phyloP scores from a whole-genome alignment of 2,888 invertebrate species.

The Dynastes grantii region DNA sequence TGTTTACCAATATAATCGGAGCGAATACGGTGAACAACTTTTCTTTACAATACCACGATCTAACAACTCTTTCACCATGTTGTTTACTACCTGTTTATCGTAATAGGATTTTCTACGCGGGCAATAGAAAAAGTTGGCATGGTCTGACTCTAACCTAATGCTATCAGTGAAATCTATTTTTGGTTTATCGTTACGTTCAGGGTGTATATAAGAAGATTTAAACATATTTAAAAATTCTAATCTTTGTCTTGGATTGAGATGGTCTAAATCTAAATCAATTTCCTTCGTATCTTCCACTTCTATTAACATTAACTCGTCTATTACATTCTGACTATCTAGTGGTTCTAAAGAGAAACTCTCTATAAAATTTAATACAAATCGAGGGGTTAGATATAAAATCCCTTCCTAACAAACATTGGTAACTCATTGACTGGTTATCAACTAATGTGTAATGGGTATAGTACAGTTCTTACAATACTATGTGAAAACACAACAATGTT shows the following conservation, averaged over 20 bases:
- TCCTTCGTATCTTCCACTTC: neutral
- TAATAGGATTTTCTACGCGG: neutral
- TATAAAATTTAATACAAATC: neutral
- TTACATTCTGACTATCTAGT: neutral
- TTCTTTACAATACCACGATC: neutral
- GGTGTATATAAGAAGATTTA: neutral
- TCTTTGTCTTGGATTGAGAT: neutral
- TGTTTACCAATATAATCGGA: neutral
- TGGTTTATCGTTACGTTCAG: slow-evolving; percentile 4
- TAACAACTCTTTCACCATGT: neutral
- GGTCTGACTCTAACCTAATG: neutral
- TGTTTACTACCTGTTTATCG: neutral
- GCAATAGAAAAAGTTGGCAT: neutral
- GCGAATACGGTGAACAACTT: neutral
- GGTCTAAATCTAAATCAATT: neutral
- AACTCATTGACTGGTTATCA: neutral
- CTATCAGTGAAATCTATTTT: slow-evolving; percentile 2
- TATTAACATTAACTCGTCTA: slow-evolving; percentile 8
- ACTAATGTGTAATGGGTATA: slow-evolving; percentile 2
- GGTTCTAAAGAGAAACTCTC: neutral
- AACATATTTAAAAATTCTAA: neutral
- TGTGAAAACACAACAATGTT: too few relatives aligned
- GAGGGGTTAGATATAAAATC: neutral
- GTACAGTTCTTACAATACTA: neutral
- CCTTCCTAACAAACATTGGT: neutral